Base-by-base conservation (phyloP, 1,140 invertebrate genomes). In the Sycobia sp. region DNA sequence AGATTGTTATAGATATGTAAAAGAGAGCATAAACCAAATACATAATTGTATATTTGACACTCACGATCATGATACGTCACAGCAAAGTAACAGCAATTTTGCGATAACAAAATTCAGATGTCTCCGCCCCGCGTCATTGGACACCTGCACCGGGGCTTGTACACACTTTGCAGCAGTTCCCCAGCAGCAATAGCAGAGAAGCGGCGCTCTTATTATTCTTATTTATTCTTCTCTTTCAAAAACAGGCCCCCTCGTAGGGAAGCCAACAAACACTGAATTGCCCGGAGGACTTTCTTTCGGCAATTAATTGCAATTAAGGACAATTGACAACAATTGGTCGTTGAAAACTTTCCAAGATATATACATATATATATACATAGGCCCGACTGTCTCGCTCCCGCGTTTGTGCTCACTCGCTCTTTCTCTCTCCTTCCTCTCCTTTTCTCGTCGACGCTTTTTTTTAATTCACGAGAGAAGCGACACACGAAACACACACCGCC, bases 11-110 rank as follows among this genome's bases (percentile, higher is more conserved):
- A 57, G 32, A 46, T 34, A 57, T 9, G 18, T n/a, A 18, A 49
- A 38, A 49, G 11, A 49, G 22, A 29, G 23, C 22, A 29, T 8
- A 44, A 56, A 18, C n/a, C 18, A 22, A 13, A 32, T 47, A n/a
- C n/a, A n/a, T n/a, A n/a, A n/a, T n/a, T n/a, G n/a, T n/a, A n/a
- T n/a, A 43, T 32, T 36, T 7, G 13, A 32, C 16, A 65, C 62
- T 65, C 22, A 65, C 62, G 47, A 58, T 65, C 62, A 65, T 65
- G 62, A 46, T 65, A 58, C 27, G 61, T 57, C 14, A 36, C 53
- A 57, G n/a, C 39, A 41, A 54, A 57, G 29, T 36, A 51, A 23
- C 44, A 36, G 44, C 53, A 56, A 49, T 13, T 9, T 27, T 25
- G 46, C 4, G 14, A n/a, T n/a, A 39, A 43, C 4, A 39, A 22